phyloP scores from a whole-genome alignment of 2,113 vertebrate genomes.

The Sinocyclocheilus maitianheensis region DNA sequence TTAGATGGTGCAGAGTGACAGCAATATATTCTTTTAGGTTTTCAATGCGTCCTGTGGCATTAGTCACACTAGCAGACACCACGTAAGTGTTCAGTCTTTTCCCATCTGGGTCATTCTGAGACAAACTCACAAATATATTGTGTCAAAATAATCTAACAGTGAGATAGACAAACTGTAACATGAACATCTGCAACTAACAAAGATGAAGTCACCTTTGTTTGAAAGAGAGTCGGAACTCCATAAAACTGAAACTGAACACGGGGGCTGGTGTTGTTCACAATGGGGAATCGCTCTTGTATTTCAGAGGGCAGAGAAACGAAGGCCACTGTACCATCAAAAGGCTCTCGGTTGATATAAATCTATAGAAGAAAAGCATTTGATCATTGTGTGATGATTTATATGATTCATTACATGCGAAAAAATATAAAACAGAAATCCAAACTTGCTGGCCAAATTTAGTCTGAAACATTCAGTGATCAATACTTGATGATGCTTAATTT shows the following conservation, averaged over 20 bases:
- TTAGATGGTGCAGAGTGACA: conserved; percentile 78
- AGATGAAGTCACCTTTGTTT: conserved; percentile 65
- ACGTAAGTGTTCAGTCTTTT: conserved; percentile 80
- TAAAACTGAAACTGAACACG: conserved; percentile 89
- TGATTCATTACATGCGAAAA: background rate
- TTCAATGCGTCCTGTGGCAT: conserved; percentile 70
- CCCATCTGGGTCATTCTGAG: conserved; percentile 66
- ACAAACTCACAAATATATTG: background rate
- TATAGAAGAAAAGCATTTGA: conserved; percentile 58
- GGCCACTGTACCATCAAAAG: conserved; percentile 72
- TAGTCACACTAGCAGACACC: conserved; percentile 85
- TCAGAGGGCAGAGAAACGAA: conserved; percentile 82
- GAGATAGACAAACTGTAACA: background rate
- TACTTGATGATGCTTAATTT: background rate
- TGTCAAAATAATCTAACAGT: background rate
- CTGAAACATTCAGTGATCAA: background rate
- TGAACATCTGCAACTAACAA: background rate
- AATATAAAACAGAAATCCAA: background rate
- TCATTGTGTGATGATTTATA: background rate
- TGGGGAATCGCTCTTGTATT: conserved; percentile 72
- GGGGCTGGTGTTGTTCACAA: conserved; percentile 45
- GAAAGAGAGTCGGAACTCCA: conserved; percentile 78
- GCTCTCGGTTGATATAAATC: conserved; percentile 76
- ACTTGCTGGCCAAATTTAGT: background rate
- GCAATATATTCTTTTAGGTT: conserved; percentile 78